Evolutionary conservation across 2,888 invertebrate species (phyloP).

Genomic region (Pristionchus japonicus): DNA sequence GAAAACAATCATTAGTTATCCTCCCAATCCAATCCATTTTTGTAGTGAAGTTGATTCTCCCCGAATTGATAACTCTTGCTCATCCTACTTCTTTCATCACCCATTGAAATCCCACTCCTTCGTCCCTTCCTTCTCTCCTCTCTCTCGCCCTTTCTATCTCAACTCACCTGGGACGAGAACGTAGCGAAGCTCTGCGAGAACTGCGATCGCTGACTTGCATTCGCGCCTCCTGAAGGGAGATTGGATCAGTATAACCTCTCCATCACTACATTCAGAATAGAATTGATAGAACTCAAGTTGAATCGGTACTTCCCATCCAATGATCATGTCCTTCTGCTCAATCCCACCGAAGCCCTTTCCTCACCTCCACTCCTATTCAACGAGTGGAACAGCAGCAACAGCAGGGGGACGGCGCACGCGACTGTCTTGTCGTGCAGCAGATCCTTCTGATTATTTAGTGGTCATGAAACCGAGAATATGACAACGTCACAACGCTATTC

Average conservation of each 20-base stretch:
- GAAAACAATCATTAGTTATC: no score
- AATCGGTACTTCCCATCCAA: no score
- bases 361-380: conserved; percentile 1
- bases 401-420: conserved; percentile 36
- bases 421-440: conserved; percentile 43
- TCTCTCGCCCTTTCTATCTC: neutral
- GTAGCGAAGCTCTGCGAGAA: conserved; percentile 46
- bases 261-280: no score
- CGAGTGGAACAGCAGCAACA: conserved; percentile 45
- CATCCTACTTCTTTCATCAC: neutral
- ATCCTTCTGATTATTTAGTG: conserved; percentile 5
- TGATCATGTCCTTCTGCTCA: no score
- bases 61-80: no score
- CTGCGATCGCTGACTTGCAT: conserved; percentile 32
- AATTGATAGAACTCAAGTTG: no score
- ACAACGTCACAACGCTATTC: neutral
- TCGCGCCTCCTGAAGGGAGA: neutral
- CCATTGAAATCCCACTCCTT: neutral
- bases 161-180: conserved; percentile 44
- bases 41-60: neutral
- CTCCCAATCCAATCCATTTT: no score
- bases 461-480: neutral
- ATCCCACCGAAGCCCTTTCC: neutral
- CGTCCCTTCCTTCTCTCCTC: no score
- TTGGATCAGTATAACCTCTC: no score